A percentile compares a stretch with the other conserved stretches of the same genome.
phyloP scores from a whole-genome alignment of 2,113 vertebrate species.

The Ursus arctos region DNA sequence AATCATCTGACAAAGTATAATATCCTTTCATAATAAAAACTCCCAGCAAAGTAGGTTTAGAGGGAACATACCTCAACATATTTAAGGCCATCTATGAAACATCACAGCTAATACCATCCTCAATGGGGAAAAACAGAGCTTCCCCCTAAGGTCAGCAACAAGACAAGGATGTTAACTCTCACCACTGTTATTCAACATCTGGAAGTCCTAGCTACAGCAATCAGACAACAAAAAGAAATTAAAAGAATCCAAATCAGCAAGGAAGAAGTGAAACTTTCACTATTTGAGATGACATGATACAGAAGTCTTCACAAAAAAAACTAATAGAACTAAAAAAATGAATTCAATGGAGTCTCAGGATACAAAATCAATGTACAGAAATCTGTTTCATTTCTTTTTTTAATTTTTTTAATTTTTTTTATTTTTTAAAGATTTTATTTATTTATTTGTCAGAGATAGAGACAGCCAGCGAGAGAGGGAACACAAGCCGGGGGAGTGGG shows the following conservation, averaged over 20 bases:
- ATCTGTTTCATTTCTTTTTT: not conserved
- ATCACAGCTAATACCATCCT: not conserved
- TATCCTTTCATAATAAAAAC: not conserved
- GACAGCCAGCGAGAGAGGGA: too few species aligned
- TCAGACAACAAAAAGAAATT: not conserved
- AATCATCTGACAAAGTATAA: not conserved
- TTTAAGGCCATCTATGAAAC: not conserved
- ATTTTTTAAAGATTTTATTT: too few species aligned
- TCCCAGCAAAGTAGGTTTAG: not conserved
- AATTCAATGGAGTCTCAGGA: not conserved
- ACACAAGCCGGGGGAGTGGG: too few species aligned
- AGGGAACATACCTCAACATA: not conserved
- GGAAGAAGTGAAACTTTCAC: not conserved
- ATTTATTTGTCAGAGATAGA: too few species aligned
- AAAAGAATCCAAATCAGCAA: not conserved
- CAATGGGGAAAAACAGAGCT: not conserved
- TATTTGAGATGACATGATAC: not conserved
- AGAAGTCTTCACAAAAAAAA: not conserved
- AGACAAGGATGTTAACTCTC: not conserved
- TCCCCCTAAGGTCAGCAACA: not conserved
- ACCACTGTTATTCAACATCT: not conserved
- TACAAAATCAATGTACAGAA: not conserved
- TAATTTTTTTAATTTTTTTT: too few species aligned
- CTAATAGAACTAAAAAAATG: not conserved
- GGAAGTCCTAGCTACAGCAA: not conserved